Conservation (phyloP, 1,140 invertebrate genomes). For the Diabrotica virgifera region DNA sequence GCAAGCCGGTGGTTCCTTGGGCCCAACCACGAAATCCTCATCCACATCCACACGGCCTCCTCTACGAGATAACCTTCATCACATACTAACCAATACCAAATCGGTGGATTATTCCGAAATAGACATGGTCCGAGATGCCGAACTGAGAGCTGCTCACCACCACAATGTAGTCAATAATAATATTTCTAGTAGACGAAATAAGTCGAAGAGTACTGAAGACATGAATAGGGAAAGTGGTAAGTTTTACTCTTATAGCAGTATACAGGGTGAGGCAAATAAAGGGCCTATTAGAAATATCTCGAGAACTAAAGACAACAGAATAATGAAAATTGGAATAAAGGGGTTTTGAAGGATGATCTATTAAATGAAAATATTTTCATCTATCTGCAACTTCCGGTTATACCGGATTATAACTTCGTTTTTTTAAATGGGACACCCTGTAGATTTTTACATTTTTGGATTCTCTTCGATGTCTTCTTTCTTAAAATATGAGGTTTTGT, state of each 20-base stretch:
- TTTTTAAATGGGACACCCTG: too few relatives aligned
- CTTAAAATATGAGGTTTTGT: too few relatives aligned
- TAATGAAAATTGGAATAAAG: too few relatives aligned
- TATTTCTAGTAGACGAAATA: conserved; percentile 58
- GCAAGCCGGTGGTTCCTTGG: conserved; percentile 71
- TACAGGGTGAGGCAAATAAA: too few relatives aligned
- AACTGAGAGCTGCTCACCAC: conserved; percentile 55
- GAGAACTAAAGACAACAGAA: too few relatives aligned
- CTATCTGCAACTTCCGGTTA: too few relatives aligned
- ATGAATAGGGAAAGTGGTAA: conserved; percentile 63
- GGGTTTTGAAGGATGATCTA: too few relatives aligned
- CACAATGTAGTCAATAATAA: conserved; percentile 66
- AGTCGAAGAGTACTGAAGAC: conserved; percentile 87
- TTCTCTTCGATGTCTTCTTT: too few relatives aligned
- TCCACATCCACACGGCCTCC: conserved; percentile 57
- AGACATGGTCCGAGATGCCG: conserved; percentile 63
- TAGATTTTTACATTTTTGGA: too few relatives aligned
- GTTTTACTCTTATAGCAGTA: background rate
- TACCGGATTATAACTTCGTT: too few relatives aligned
- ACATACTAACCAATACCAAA: conserved; percentile 58
- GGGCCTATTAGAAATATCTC: too few relatives aligned
- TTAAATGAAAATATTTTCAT: too few relatives aligned
- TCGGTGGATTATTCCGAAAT: conserved; percentile 75
- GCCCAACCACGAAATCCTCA: conserved; percentile 55
- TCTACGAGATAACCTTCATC: conserved; percentile 61